Evolutionary conservation across 2,113 vertebrate species (phyloP).

Genomic region (Microcebus tavaratra): DNA sequence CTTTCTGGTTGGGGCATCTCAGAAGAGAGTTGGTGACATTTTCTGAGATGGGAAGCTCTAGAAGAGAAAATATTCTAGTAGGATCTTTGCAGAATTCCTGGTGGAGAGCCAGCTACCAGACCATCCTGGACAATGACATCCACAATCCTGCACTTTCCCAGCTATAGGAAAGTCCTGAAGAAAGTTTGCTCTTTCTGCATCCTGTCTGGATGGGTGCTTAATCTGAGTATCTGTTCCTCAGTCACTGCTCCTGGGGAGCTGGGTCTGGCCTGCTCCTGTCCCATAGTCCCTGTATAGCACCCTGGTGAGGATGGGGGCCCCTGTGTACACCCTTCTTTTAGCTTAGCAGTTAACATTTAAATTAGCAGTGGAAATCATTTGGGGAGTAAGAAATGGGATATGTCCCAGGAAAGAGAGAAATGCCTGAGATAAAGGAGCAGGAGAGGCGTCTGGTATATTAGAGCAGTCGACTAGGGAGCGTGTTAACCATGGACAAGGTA

Average conservation of each 20-base stretch:
- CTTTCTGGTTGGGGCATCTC: not conserved
- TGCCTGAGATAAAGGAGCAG: not conserved
- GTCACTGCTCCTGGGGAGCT: not conserved
- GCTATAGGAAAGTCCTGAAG: not conserved
- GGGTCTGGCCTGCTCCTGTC: not conserved
- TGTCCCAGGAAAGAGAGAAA: not conserved
- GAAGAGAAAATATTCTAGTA: not conserved
- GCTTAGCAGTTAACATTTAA: conserved; percentile 31
- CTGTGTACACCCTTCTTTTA: not conserved
- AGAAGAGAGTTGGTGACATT: not conserved
- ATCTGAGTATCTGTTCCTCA: not conserved
- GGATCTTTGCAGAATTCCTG: not conserved
- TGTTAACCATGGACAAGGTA: not conserved
- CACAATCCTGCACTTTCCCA: not conserved
- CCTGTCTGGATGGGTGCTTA: not conserved
- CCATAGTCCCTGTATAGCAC: not conserved
- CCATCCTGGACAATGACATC: not conserved
- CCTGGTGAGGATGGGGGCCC: not conserved
- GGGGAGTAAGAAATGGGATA: conserved; percentile 14
- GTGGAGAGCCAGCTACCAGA: not conserved
- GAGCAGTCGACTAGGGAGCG: not conserved
- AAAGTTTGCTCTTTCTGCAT: not conserved
- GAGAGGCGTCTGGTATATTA: not conserved
- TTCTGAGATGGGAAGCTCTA: not conserved
- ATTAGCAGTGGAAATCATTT: not conserved